Evolutionary conservation across 1,140 invertebrate genomes (phyloP).

Genomic region (Halictus rubicundus): DNA sequence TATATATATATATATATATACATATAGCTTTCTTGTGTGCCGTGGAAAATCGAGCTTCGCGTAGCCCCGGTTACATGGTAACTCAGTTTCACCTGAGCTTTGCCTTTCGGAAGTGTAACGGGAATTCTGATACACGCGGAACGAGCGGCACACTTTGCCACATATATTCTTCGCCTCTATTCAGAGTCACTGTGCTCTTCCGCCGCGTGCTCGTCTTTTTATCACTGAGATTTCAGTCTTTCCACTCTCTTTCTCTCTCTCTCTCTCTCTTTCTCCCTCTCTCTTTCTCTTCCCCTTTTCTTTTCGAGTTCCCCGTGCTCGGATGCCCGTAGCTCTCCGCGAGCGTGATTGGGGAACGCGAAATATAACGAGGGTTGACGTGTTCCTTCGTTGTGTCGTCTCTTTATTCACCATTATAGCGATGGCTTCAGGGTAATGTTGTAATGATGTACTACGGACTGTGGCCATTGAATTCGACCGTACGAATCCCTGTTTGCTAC

Average conservation of each 20-base stretch:
- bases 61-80: neutral
- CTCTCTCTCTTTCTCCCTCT: too few relatives aligned
- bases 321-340: neutral
- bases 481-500: too few relatives aligned
- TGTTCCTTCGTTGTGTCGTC: neutral
- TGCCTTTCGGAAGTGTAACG: neutral
- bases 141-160: neutral
- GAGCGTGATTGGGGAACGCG: neutral
- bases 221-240: neutral
- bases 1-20: too few relatives aligned
- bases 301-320: too few relatives aligned
- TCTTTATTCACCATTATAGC: neutral
- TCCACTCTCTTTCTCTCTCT: too few relatives aligned
- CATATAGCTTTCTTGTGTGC: constrained; percentile 4
- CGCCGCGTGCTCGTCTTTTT: neutral
- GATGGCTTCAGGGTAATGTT: too few relatives aligned
- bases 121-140: neutral
- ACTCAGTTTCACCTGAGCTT: constrained; percentile 16
- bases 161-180: neutral
- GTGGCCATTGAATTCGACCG: too few relatives aligned
- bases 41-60: constrained; percentile 29
- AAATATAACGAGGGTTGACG: constrained; percentile 3
- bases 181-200: too few relatives aligned
- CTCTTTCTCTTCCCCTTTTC: too few relatives aligned
- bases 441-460: too few relatives aligned